A percentile compares a stretch with the other conserved stretches of the same genome.
Conservation (phyloP, 2,797 vertebrate species). For the Chlorospingus semifuscus region DNA sequence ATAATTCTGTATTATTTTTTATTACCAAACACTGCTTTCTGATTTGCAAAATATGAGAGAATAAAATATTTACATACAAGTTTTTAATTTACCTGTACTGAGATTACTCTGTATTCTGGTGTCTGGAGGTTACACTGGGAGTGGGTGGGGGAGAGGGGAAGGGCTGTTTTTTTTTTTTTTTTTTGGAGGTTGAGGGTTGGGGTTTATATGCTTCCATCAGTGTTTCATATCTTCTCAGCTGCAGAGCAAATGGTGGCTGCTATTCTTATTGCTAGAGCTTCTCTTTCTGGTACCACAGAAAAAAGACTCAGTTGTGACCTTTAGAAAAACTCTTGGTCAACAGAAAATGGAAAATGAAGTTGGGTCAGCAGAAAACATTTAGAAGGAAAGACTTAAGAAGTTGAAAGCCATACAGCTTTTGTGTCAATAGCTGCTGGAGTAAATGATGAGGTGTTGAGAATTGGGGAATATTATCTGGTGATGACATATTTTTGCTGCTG, state of each 20-base stretch:
- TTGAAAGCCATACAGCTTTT: background rate
- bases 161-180: background rate
- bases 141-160: background rate
- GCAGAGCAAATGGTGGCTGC: background rate
- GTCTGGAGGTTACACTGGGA: background rate
- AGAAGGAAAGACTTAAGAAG: background rate
- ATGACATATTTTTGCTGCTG: conserved; percentile 32
- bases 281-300: background rate
- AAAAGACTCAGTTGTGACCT: background rate
- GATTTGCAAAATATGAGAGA: conserved; percentile 72
- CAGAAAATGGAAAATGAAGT: background rate
- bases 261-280: background rate
- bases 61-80: conserved; percentile 77
- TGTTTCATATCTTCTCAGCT: background rate
- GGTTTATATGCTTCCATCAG: background rate
- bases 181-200: background rate
- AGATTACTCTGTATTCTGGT: conserved; percentile 9
- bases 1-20: conserved; percentile 78
- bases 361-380: conserved; percentile 6
- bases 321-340: background rate
- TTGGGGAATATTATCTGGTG: background rate
- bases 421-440: background rate
- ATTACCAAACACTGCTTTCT: conserved; percentile 77
- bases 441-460: conserved; percentile 31
- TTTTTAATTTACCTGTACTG: conserved; percentile 67